Evolutionary conservation across 1,140 invertebrate genomes (phyloP), one percentile per base, ranked within the genome.

Genomic region (Zaprionus davidi): DNA sequence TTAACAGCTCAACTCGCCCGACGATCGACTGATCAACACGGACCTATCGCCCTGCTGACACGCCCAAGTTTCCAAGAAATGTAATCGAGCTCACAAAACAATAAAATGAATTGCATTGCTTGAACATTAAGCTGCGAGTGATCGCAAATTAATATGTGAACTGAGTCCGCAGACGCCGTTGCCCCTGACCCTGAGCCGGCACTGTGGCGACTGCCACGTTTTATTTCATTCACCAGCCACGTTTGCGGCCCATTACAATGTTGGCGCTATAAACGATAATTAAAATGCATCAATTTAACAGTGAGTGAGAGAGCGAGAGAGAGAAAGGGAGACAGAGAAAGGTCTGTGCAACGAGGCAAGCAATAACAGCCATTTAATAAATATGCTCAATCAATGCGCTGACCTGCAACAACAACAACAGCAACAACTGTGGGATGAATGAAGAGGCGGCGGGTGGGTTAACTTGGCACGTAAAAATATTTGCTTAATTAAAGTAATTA

Each of bases 401-500:
- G 81, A 58, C 66, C 62, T 59, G 64, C 68, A 38, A 22, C 38
- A 51, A 24, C 53, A 56, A 22, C 46, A 66, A 62, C 53, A 71
- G 63, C 64, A 65, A 64, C 26, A 17, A 59, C 26, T 31, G 31
- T n/a, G 12, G 24, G 9, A 7, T 13, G 7, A 9, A 34, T 34
- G 9, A 34, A 34, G 31, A 34, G 49, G 20, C 5, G n/a, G 41
- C 15, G 20, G 41, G 12, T 20, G 13, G 44, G 57, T 62, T 53
- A 87, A 66, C 82, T 83, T 76, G 74, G 60, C 49, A 78, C 58
- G 78, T 73, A 78, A 76, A 88, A 88, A 85, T 88, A 88, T 88
- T 88, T 88, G 85, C 81, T 88, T 88, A 88, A 88, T 88, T 88
- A 90, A 88, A 84, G 85, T 90, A 88, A 88, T 88, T 88, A 88